These are phyloP conservation scores for Anastatus disparis DNA, from an alignment of 1,140 invertebrate species.

Conservation along the genomic window DNA sequence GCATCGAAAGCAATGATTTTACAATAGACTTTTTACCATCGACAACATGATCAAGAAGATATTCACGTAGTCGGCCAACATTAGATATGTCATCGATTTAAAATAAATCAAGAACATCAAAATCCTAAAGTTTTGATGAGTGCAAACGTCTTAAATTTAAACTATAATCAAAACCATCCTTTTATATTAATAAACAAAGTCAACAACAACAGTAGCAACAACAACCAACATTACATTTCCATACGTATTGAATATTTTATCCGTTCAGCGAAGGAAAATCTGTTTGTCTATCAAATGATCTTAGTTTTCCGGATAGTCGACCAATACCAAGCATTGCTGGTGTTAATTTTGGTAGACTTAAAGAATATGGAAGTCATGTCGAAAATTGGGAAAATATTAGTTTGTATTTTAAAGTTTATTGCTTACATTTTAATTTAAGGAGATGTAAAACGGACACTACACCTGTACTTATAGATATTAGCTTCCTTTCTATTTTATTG, in stretches of 20 bases:
- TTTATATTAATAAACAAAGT: too few relatives aligned
- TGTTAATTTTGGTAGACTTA: slow-evolving; percentile 69
- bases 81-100: too few relatives aligned
- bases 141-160: not conserved
- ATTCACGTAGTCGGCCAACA: too few relatives aligned
- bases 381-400: slow-evolving; percentile 77
- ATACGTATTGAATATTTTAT: slow-evolving; percentile 78
- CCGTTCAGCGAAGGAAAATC: slow-evolving; percentile 73
- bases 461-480: too few relatives aligned
- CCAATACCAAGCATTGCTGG: slow-evolving; percentile 71
- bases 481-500: too few relatives aligned
- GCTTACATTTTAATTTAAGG: too few relatives aligned
- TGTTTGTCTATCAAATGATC: slow-evolving; percentile 65
- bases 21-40: too few relatives aligned
- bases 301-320: slow-evolving; percentile 65
- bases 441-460: too few relatives aligned
- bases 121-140: not conserved
- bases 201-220: too few relatives aligned
- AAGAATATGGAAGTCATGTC: slow-evolving; percentile 73
- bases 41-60: too few relatives aligned
- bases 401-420: slow-evolving; percentile 68
- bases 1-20: too few relatives aligned
- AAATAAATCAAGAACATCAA: not conserved
- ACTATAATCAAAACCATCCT: too few relatives aligned
- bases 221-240: slow-evolving; percentile 66